phyloP scores from a whole-genome alignment of 1,140 invertebrate species.

The Colletes gigas region DNA sequence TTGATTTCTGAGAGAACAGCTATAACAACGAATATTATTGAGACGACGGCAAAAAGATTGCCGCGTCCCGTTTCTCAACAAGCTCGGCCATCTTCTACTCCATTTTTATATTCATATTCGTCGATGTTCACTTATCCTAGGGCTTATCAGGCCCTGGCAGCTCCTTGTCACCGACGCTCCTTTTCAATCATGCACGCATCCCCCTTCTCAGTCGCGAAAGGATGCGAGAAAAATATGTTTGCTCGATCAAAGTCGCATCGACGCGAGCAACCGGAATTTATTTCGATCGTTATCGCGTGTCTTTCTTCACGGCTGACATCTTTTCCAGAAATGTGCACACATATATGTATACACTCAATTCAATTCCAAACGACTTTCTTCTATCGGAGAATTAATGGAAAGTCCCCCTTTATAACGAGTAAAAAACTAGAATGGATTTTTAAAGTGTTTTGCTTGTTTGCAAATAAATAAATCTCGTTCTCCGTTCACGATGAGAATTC shows the following conservation, averaged over 20 bases:
- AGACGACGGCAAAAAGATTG: background rate
- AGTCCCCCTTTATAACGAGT: too few relatives aligned
- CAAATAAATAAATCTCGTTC: too few relatives aligned
- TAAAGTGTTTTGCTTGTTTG: too few relatives aligned
- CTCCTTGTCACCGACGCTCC: conserved; percentile 45
- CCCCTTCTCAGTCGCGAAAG: background rate
- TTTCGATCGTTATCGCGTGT: background rate
- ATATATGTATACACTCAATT: background rate
- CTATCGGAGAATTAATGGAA: too few relatives aligned
- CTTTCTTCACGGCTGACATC: background rate
- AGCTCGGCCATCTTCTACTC: background rate
- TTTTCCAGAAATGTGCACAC: background rate
- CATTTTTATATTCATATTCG: conserved; percentile 62
- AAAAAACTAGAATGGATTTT: too few relatives aligned
- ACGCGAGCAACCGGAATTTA: background rate
- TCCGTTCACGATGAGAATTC: too few relatives aligned
- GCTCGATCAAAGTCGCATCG: background rate
- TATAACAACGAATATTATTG: too few relatives aligned
- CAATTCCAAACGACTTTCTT: background rate
- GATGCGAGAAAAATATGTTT: conserved; percentile 11
- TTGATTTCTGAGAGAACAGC: too few relatives aligned
- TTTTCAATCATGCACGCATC: conserved; percentile 35
- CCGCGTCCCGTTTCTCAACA: too few relatives aligned
- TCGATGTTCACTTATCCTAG: conserved; percentile 47
- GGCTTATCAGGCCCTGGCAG: conserved; percentile 60